Conservation (phyloP, 2,888 invertebrate genomes). For the Seira musarum region DNA sequence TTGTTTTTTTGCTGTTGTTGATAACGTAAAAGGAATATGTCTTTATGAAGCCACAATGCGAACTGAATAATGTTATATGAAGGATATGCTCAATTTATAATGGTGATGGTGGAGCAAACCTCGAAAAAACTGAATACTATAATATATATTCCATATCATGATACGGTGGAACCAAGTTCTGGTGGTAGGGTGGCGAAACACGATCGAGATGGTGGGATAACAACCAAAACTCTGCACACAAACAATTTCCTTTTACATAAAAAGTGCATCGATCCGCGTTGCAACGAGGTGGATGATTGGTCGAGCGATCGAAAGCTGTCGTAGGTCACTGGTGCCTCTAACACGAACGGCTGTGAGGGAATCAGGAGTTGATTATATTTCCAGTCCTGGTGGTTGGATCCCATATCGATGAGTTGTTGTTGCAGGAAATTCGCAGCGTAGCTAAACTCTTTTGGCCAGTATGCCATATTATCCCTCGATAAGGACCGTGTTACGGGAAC, state of each 20-base stretch:
- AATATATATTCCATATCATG: constrained; percentile 17
- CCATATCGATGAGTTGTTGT: constrained; percentile 34
- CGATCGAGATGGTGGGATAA: constrained; percentile 55
- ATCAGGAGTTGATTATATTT: constrained; percentile 56
- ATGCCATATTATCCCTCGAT: constrained; percentile 33
- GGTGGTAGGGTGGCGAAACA: constrained; percentile 30
- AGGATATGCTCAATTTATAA: constrained; percentile 60
- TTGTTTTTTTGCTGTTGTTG: constrained; percentile 15
- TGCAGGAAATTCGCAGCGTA: constrained; percentile 23
- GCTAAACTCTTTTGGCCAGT: background rate
- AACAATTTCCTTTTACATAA: constrained; percentile 57
- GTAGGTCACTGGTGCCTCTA: constrained; percentile 53
- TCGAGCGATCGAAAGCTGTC: constrained; percentile 42
- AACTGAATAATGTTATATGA: constrained; percentile 59
- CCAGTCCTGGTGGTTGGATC: constrained; percentile 5
- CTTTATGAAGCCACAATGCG: constrained; percentile 53
- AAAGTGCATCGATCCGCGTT: constrained; percentile 43
- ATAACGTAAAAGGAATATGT: constrained; percentile 31
- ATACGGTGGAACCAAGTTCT: constrained; percentile 4
- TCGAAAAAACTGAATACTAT: constrained; percentile 7
- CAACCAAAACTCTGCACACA: constrained; percentile 44
- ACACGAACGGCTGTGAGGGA: constrained; percentile 35
- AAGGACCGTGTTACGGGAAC: constrained; percentile 51
- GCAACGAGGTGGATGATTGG: constrained; percentile 49
- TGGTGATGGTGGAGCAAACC: constrained; percentile 34